Evolutionary conservation across 2,113 vertebrate species (phyloP).

Genomic region (Rhea pennata): DNA sequence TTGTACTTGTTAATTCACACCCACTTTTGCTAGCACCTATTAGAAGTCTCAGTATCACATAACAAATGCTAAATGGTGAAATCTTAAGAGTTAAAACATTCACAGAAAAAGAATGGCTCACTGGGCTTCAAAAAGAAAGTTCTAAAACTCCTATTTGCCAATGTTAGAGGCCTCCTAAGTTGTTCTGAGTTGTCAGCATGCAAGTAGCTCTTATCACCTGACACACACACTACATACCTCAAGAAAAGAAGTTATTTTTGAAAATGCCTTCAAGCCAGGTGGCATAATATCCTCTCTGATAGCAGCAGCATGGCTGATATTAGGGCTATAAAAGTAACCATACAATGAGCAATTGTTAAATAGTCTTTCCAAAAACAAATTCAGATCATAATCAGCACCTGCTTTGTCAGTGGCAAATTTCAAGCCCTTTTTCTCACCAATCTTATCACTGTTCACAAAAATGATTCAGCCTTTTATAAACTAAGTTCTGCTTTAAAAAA

Average conservation of each 20-base stretch:
- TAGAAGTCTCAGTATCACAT: background rate
- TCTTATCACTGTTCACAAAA: background rate
- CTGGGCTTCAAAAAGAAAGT: background rate
- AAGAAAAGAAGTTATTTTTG: background rate
- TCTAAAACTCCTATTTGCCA: background rate
- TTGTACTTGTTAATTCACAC: background rate
- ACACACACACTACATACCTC: background rate
- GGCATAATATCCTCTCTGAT: background rate
- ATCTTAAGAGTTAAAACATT: background rate
- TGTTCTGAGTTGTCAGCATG: background rate
- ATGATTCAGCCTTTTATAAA: background rate
- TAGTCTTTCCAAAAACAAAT: background rate
- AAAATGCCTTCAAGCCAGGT: background rate
- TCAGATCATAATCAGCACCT: background rate
- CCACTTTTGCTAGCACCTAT: background rate
- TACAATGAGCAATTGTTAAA: background rate
- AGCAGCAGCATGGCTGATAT: background rate
- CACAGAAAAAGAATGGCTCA: accelerated
- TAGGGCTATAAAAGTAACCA: background rate
- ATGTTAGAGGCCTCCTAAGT: background rate
- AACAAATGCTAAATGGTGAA: background rate
- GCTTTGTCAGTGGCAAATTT: background rate
- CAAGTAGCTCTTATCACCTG: background rate
- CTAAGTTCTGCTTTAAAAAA: background rate
- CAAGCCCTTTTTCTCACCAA: background rate